Conservation (phyloP, 2,113 vertebrate genomes). For the Oncorhynchus nerka region DNA sequence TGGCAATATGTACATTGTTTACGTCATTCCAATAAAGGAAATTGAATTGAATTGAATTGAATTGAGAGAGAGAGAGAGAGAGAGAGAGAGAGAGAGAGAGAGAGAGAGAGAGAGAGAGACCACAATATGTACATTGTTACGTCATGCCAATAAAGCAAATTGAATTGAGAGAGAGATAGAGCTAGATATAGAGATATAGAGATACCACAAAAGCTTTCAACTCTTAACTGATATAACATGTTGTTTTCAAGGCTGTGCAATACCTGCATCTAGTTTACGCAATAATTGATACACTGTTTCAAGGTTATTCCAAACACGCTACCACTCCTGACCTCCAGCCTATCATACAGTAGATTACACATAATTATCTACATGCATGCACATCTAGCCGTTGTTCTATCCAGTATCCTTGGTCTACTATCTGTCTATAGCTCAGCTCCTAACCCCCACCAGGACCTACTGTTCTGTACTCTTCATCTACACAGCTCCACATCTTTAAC, state of each 20-base stretch:
- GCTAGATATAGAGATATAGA: too few relatives aligned
- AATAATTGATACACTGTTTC: neutral
- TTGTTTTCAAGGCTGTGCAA: neutral
- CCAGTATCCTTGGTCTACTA: neutral
- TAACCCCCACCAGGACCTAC: neutral
- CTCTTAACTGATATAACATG: neutral
- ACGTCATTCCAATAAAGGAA: too few relatives aligned
- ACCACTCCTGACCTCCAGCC: neutral
- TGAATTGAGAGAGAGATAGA: too few relatives aligned
- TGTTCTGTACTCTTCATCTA: neutral
- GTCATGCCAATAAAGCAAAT: too few relatives aligned
- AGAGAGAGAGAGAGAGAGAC: too few relatives aligned
- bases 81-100: too few relatives aligned
- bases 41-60: too few relatives aligned
- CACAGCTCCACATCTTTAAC: neutral
- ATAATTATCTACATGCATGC: neutral
- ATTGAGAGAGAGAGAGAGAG: too few relatives aligned
- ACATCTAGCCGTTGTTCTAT: neutral
- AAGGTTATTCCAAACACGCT: neutral
- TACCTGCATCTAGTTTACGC: neutral
- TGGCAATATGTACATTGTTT: too few relatives aligned
- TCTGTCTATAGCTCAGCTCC: neutral
- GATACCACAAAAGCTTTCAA: too few relatives aligned
- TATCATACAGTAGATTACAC: neutral
- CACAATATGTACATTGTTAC: too few relatives aligned